Evolutionary conservation across 2,888 invertebrate genomes (phyloP).

Genomic region (Heteropelma amictum): DNA sequence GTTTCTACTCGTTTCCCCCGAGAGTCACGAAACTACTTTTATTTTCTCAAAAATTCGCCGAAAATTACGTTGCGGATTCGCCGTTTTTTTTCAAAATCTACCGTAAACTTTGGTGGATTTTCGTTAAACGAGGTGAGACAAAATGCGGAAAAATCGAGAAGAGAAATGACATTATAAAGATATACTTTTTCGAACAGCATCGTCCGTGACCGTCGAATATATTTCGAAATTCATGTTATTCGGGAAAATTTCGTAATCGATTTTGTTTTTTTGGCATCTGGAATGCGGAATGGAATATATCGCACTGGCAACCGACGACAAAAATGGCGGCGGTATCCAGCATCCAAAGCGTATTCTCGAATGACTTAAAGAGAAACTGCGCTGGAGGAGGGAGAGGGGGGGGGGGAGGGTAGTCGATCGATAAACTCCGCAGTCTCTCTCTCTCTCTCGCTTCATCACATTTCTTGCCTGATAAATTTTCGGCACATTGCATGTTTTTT

Average conservation of each 20-base stretch:
- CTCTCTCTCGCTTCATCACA: constrained; percentile 11
- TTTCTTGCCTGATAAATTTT: too few relatives aligned
- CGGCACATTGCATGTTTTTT: too few relatives aligned
- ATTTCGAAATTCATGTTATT: too few relatives aligned
- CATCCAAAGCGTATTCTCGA: constrained; percentile 66
- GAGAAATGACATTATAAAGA: too few relatives aligned
- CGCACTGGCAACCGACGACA: not conserved
- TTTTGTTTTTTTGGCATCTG: not conserved
- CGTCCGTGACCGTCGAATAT: too few relatives aligned
- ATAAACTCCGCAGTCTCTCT: constrained; percentile 65
- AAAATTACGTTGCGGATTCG: not conserved
- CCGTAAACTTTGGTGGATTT: too few relatives aligned
- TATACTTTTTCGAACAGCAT: too few relatives aligned
- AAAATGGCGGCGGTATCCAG: constrained; percentile 57
- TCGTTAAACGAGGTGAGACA: too few relatives aligned
- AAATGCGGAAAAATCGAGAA: too few relatives aligned
- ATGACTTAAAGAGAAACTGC: constrained; percentile 77
- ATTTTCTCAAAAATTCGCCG: not conserved
- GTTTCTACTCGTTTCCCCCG: not conserved
- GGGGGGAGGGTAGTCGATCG: constrained; percentile 72
- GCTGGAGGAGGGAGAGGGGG: constrained; percentile 74
- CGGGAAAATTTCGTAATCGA: too few relatives aligned
- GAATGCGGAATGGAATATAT: not conserved
- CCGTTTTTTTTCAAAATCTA: not conserved
- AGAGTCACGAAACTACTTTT: not conserved